Evolutionary conservation across 2,888 invertebrate genomes (phyloP), one percentile per base, ranked within the genome.

Genomic region (Galeruca laticollis): DNA sequence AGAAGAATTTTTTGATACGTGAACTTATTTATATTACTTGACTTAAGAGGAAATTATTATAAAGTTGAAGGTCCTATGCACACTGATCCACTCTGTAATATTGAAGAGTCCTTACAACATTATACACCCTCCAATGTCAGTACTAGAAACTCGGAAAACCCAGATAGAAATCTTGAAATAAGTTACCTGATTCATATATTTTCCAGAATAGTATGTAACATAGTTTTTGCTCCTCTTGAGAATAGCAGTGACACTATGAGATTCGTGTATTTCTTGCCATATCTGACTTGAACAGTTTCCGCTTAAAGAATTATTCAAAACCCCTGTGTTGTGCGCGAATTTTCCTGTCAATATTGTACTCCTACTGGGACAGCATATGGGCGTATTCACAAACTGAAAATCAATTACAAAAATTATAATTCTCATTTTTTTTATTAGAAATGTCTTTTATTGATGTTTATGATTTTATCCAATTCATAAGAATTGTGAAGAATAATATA

Each of bases 341-440:
- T 90, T 87, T 0, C 97, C 97, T 0, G 94, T 94, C 21, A 97
- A 87, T 60, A 97, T 88, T 35, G 94, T 93, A 6, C 96, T 92
- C n/a, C 97, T 90, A 79, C 95, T 95, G 0, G 97, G 97, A 76
- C 97, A 97, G 84, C 97, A 97, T 51, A 97, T 88, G 0, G 97
- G 96, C 0, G 94, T 92, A 49, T 92, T 91, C 0, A 92, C 93
- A 85, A 93, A 96, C 96, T 96, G 82, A 57, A 85, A 83, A 15
- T 62, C 40, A 49, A 71, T 18, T 13, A 60, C 5, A 9, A 15
- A n/a, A 18, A 31, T 60, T 40, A 5, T n/a, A n/a, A n/a, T n/a
- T n/a, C n/a, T n/a, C n/a, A n/a, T n/a, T n/a, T n/a, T n/a, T n/a
- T n/a, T n/a, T n/a, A n/a, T n/a, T n/a, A n/a, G n/a, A n/a, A n/a